These are phyloP conservation scores for Cryptotermes secundus DNA, from an alignment of 1,140 invertebrate species.

Conservation along the genomic window DNA sequence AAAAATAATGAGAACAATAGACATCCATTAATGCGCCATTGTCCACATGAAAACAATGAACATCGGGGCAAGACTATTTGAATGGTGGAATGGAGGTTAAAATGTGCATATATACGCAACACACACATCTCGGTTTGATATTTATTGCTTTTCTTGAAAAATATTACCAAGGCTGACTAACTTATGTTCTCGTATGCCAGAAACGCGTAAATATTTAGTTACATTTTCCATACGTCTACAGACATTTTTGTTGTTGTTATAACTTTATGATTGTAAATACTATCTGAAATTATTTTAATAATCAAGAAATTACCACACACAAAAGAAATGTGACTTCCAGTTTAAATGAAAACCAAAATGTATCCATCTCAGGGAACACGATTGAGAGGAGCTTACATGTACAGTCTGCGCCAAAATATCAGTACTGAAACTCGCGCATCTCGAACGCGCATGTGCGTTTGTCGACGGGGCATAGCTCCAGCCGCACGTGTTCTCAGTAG, in stretches of 20 bases:
- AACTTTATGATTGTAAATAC: too few species aligned
- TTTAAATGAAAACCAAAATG: too few species aligned
- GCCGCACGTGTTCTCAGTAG: too few species aligned
- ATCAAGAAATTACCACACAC: too few species aligned
- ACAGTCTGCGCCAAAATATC: too few species aligned
- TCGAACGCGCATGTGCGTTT: too few species aligned
- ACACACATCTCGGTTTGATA: neutral
- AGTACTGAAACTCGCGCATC: too few species aligned
- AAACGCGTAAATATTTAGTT: neutral
- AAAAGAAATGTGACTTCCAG: too few species aligned
- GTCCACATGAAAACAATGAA: conserved; percentile 22
- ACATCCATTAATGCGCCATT: conserved; percentile 29
- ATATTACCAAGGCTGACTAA: neutral
- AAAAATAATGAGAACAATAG: conserved; percentile 2
- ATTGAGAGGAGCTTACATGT: too few species aligned
- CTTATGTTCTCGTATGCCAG: neutral
- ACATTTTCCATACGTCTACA: neutral
- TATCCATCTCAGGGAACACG: too few species aligned
- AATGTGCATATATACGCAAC: neutral
- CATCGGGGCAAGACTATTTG: neutral
- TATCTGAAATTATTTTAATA: too few species aligned
- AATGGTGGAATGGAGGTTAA: neutral
- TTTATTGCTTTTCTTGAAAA: conserved; percentile 18
- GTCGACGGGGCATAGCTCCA: too few species aligned
- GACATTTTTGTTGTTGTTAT: neutral